Percentiles rank a stretch among this genome's conserved stretches.
Conservation (phyloP, 2,113 vertebrate species). For the Hemiscyllium ocellatum region DNA sequence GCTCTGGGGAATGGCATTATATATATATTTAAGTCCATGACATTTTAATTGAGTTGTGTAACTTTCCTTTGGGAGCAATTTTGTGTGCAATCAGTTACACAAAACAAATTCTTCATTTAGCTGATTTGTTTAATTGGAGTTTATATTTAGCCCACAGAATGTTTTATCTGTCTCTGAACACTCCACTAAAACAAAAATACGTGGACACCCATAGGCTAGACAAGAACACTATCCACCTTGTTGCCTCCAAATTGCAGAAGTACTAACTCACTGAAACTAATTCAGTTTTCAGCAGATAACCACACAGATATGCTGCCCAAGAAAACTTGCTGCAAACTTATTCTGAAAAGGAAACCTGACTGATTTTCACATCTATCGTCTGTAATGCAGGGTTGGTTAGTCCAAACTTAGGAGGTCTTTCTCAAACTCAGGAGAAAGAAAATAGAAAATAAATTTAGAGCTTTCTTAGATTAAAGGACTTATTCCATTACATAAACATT, state of each 20-base stretch:
- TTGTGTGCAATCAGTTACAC: not conserved
- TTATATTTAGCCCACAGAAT: not conserved
- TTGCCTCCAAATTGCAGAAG: not conserved
- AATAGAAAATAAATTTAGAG: not conserved
- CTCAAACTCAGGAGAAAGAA: not conserved
- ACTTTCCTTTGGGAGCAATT: conserved; percentile 22
- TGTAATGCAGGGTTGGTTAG: not conserved
- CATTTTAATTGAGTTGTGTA: not conserved
- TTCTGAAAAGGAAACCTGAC: not conserved
- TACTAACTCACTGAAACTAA: not conserved
- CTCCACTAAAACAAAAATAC: not conserved
- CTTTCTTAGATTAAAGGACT: not conserved
- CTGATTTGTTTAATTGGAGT: not conserved
- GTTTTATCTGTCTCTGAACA: not conserved
- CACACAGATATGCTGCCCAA: not conserved
- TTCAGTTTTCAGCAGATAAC: not conserved
- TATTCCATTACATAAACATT: not conserved
- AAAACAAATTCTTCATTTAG: not conserved
- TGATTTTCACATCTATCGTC: not conserved
- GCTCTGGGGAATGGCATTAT: not conserved
- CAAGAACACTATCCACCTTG: not conserved
- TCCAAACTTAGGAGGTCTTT: not conserved
- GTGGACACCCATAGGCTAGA: not conserved
- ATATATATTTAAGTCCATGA: not conserved
- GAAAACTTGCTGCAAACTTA: not conserved